Base-by-base conservation (phyloP, 2,113 vertebrate species). In the Cavia aperea region DNA sequence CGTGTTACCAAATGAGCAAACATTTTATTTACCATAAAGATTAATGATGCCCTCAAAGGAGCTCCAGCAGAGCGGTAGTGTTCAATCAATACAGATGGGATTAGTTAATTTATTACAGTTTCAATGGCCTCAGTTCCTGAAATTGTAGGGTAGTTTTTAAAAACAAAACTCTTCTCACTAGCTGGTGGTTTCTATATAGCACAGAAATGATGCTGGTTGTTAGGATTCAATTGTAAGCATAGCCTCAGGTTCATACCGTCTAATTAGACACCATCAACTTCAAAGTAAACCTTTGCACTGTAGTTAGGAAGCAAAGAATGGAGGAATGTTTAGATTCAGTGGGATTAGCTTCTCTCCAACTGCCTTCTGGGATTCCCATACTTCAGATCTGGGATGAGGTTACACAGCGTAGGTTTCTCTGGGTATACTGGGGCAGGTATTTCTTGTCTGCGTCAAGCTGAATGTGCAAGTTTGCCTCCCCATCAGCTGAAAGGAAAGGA, bases 81-180 rank as follows among this genome's bases (percentile, higher is more conserved):
- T 24, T 81, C 66, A 26, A 81, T 93, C 77, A 92, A 82, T 81
- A 87, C 18, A 86, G 46, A 90, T 62, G 21, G 36, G 60, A 88
- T 88, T 81, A 73, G 58, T 77, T 79, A 54, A 94, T 86, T 88
- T 78, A 46, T 68, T 88, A 46, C 24, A 46, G 43, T 81, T 85
- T 95, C 90, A 63, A 43, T 78, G 66, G 81, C 66, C 66, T 95
- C 65, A 33, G 66, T 93, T 92, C 90, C 88, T 91, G 62, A 79
- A 93, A 82, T 29, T 43, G 60, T 88, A 92, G 78, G 24, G 21
- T 54, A 87, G 65, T 18, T 89, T 93, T 92, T 54, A 90, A 90
- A 94, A 93, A 73, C 81, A 88, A 93, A 89, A 83, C 60, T 72
- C 90, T 90, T 94, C 51, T 89, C 85, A 68, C 78, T 56, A 65